Base-by-base conservation (phyloP, 2,888 invertebrate genomes). In the Pristionchus entomophagus region DNA sequence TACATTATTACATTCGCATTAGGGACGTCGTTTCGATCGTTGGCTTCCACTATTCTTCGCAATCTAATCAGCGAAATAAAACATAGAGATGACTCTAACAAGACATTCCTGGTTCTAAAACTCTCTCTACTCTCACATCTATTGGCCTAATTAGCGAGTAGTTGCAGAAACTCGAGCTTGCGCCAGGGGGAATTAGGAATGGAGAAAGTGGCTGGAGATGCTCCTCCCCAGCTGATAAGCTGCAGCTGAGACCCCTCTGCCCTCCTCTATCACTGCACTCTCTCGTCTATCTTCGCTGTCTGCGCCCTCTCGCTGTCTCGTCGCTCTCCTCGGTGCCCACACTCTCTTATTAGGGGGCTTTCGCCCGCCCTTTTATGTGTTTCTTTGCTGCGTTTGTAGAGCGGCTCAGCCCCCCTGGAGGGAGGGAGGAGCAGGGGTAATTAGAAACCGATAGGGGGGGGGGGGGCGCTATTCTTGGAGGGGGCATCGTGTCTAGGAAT, bases 361-460 rank as follows among this genome's bases (percentile, higher is more conserved):
- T 73, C 41, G 26, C 41, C n/a, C 65, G 4, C 19, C 65, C 35
- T 73, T 73, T 73, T 45, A 45, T 73, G 73, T 45, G 73, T 35
- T 73, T 41, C 45, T 73, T 73, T 41, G n/a, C 8, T 38, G 65
- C 35, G 73, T 73, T 73, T 73, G 73, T 73, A 17, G 32, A 41
- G 8, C 26, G 73, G 73, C 6, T 73, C 73, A 73, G 41, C 56
- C 22, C n/a, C n/a, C 56, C 56, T 56, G 22, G n/a, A n/a, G 32
- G 32, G 73, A 12, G 41, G 65, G n/a, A n/a, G n/a, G n/a, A n/a
- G n/a, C n/a, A n/a, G n/a, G n/a, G n/a, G n/a, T n/a, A 73, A 73
- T 73, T 73, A 73, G 73, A 73, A 73, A 73, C 45, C 73, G 73
- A 73, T 73, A 8, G 41, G 38, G 73, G n/a, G n/a, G n/a, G n/a